Base-by-base conservation (phyloP, 2,113 vertebrate genomes). In the Epinephelus cyanopodus region DNA sequence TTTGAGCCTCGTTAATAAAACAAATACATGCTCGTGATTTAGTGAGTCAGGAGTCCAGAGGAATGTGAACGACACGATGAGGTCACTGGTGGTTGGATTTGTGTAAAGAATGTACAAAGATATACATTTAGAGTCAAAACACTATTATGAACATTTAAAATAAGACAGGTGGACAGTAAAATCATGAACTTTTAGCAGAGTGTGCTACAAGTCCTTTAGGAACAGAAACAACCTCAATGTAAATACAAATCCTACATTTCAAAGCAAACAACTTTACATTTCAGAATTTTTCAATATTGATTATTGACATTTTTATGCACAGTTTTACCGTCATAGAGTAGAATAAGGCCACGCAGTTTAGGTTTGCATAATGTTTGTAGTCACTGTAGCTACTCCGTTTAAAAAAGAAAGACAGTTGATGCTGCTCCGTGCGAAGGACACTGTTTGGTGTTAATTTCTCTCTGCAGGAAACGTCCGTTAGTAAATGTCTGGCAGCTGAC, bases 401-500 rank as follows among this genome's bases (percentile, higher is more conserved):
- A 56, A 77, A 77, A 75, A 42, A 53, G 63, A 56, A 27, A 52
- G 63, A n/a, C 5, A 15, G 45, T 33, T 57, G 48, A 61, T 50
- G 56, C 50, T 71, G 53, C 50, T 66, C 25, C 23, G 57, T 48
- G 47, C 42, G 69, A 29, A 71, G 33, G 57, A 72, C 21, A 58
- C 47, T 14, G 17, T 15, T 25, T 33, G 75, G 48, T 18, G 62
- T 1, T 47, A 5, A 37, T 11, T 29, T 37, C 10, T 12, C 29
- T 18, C 13, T 56, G 77, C 37, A 54, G 65, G 29, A 69, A 79
- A 50, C 19, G 74, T 68, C 42, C 42, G 17, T 97, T 93, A 99
- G 95, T 99, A 99, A 95, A 99, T 99, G 90, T 99, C 98, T 79
- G 97, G 97, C 87, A 98, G 94, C 86, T 96, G 95, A 77, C 94